Evolutionary conservation across 2,797 vertebrate species (phyloP).

Genomic region (Falco cherrug): DNA sequence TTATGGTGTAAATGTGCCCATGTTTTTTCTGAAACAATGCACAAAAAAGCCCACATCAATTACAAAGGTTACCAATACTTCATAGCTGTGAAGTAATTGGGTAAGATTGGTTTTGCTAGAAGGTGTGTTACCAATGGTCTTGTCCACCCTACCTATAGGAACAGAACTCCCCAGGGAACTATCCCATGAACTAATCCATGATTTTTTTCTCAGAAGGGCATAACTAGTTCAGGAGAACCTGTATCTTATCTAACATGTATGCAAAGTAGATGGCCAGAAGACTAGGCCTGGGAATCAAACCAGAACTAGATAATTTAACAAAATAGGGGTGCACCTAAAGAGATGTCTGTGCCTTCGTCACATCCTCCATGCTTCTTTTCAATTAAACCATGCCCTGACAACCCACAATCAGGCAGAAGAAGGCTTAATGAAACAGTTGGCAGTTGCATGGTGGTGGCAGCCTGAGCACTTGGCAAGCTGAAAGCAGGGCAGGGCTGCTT

Average conservation of each 20-base stretch:
- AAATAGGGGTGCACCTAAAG: not conserved
- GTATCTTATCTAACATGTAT: not conserved
- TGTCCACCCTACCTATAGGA: not conserved
- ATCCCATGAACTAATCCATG: not conserved
- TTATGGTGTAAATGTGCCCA: fast-evolving
- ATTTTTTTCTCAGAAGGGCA: not conserved
- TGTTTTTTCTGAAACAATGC: not conserved
- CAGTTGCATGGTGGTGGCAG: not conserved
- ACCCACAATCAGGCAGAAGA: not conserved
- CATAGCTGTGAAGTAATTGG: not conserved
- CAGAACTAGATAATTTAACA: not conserved
- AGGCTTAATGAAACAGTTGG: not conserved
- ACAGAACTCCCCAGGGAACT: not conserved
- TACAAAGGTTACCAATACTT: not conserved
- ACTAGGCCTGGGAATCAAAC: not conserved
- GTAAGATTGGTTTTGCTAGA: not conserved
- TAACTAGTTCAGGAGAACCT: not conserved
- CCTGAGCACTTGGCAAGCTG: not conserved
- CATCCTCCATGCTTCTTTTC: not conserved
- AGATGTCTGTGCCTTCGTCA: not conserved
- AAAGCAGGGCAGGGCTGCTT: not conserved
- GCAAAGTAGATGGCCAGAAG: not conserved
- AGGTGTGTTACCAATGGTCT: not conserved
- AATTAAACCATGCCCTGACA: not conserved
- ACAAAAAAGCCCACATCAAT: not conserved